These are phyloP conservation scores for Julus scanicus DNA, from an alignment of 2,888 invertebrate genomes.

Conservation along the genomic window DNA sequence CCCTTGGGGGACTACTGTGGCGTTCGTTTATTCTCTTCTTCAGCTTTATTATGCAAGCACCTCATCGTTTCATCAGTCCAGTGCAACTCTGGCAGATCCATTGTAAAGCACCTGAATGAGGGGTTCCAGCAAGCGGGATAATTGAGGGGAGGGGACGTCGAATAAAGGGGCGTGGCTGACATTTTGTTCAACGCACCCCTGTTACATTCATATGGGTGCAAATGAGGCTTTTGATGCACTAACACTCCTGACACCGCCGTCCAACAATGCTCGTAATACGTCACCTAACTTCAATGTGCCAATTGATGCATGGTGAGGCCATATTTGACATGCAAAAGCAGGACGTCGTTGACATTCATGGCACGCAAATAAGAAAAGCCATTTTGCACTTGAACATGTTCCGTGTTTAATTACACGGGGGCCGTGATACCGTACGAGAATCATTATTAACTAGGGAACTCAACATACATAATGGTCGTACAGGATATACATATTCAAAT, in stretches of 20 bases:
- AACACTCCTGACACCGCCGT: slow-evolving; percentile 26
- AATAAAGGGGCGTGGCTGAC: slow-evolving; percentile 20
- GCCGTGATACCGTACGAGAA: neutral
- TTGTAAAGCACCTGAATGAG: slow-evolving; percentile 1
- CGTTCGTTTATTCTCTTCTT: neutral
- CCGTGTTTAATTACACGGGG: slow-evolving; percentile 3
- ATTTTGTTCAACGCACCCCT: neutral
- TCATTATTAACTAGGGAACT: no score
- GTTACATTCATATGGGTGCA: slow-evolving; percentile 33
- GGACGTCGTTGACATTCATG: slow-evolving; percentile 11
- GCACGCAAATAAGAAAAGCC: slow-evolving; percentile 25
- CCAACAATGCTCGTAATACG: slow-evolving; percentile 33
- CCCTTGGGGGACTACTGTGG: slow-evolving; percentile 26
- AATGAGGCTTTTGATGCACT: slow-evolving; percentile 33
- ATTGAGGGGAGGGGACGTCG: neutral
- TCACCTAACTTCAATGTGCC: neutral
- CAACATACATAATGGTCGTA: no score
- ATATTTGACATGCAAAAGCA: slow-evolving; percentile 14
- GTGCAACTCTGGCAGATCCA: slow-evolving; percentile 18
- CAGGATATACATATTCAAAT: no score
- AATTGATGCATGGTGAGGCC: slow-evolving; percentile 33
- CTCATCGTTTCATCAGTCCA: slow-evolving; percentile 33
- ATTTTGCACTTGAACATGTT: slow-evolving; percentile 33
- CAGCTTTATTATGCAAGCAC: slow-evolving; percentile 27
- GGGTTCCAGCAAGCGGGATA: neutral